Evolutionary conservation across 2,888 invertebrate species (phyloP), one percentile per base, ranked within the genome.

Genomic region (Drosophila birchii): DNA sequence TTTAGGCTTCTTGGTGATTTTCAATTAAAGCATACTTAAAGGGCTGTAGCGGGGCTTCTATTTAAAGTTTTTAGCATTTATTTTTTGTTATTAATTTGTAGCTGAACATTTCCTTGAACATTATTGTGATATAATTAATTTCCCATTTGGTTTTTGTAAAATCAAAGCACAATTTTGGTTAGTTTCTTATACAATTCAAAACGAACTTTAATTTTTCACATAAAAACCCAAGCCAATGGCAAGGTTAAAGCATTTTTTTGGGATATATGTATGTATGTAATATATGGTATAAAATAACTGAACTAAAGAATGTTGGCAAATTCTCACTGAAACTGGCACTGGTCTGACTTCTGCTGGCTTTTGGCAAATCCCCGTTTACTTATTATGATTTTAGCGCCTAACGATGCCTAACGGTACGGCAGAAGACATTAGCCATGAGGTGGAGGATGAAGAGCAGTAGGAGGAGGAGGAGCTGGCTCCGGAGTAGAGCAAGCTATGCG

Each of bases 301-400:
- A 51, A 20, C 49, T 8, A 14, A 16, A 16, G 14, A 49, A 63
- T 71, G 43, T n/a, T 12, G 57, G 54, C 53, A 63, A 54, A 70
- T 54, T 70, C 39, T 8, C 69, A 18, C 59, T 29, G n/a, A 5
- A 20, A 0, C 14, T 14, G 20, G 6, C 20, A 3, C 12, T 18
- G 18, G 12, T 39, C 8, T 39, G 39, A 7, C 44, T 45, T 23
- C 29, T 45, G 45, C 20, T 51, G 29, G n/a, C 51, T 23, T 36
- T 36, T 53, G 70, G 36, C 43, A 36, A 63, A 53, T 47, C 36
- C 39, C 63, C 26, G 36, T 23, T 53, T 23, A 79, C 77, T 84
- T 83, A 75, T 85, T 81, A 81, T 72, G 78, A 78, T 85, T 83
- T 81, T 83, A 75, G 69, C 75, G 82, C 78, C 76, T 84, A 82